These are phyloP conservation scores for Conomelus anceps DNA, from an alignment of 2,888 invertebrate genomes.

Conservation along the genomic window DNA sequence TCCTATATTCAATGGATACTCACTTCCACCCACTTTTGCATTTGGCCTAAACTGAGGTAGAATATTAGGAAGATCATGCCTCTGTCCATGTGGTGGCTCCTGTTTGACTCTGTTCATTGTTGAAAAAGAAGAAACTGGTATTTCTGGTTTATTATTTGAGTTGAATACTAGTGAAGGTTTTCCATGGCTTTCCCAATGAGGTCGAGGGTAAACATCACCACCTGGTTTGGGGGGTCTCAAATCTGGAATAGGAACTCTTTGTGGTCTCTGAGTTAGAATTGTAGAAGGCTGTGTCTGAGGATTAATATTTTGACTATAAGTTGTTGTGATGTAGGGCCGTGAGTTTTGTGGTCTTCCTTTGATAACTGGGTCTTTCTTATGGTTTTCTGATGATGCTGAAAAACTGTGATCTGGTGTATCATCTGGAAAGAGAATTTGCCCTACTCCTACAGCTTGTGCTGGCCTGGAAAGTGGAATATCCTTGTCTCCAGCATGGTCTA, in stretches of 20 bases:
- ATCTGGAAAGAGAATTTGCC: constrained; percentile 34
- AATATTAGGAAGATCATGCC: constrained; percentile 53
- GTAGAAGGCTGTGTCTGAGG: neutral
- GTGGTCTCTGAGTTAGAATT: constrained; percentile 15
- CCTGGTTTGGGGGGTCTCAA: constrained; percentile 19
- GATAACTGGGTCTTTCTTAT: neutral
- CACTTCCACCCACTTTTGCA: constrained; percentile 40
- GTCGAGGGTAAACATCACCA: constrained; percentile 40
- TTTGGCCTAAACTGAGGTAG: constrained; percentile 65
- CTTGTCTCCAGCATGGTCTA: constrained; percentile 21
- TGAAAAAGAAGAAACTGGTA: constrained; percentile 21
- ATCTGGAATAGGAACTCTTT: constrained; percentile 20
- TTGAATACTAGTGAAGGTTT: constrained; percentile 31
- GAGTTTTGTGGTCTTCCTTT: neutral
- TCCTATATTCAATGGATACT: constrained; percentile 22
- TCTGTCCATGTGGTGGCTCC: constrained; percentile 22
- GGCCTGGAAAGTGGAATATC: constrained; percentile 22
- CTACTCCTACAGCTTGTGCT: constrained; percentile 32
- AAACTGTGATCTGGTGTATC: constrained; percentile 20
- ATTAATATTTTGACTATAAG: neutral
- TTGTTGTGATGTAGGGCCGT: constrained; percentile 1
- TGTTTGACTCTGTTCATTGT: constrained; percentile 26
- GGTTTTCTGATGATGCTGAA: constrained; percentile 6
- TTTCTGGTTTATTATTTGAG: constrained; percentile 21
- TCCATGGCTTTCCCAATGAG: constrained; percentile 44